These are phyloP conservation scores for Ennomos erosarius DNA, from an alignment of 2,888 invertebrate species.

Conservation along the genomic window DNA sequence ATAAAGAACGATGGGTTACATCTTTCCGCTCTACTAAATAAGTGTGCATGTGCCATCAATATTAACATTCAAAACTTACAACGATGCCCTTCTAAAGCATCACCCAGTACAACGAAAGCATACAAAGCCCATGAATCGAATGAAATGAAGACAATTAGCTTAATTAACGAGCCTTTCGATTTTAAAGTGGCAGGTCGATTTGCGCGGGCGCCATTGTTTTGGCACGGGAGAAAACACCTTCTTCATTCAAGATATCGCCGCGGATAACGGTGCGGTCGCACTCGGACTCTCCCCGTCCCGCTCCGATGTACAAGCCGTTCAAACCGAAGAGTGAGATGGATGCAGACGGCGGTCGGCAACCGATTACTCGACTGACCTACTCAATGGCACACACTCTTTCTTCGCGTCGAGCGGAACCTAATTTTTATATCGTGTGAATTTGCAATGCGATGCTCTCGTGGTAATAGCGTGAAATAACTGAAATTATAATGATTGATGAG, in stretches of 20 bases:
- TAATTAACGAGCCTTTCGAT: slow-evolving; percentile 74
- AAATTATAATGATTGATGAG: slow-evolving; percentile 46
- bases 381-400: slow-evolving; percentile 84
- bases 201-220: slow-evolving; percentile 77
- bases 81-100: slow-evolving; percentile 39
- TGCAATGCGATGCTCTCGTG: slow-evolving; percentile 65
- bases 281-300: slow-evolving; percentile 58
- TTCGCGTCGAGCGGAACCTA: slow-evolving; percentile 83
- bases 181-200: slow-evolving; percentile 72
- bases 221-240: slow-evolving; percentile 83
- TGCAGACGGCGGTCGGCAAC: slow-evolving; percentile 71
- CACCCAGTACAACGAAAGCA: slow-evolving; percentile 42
- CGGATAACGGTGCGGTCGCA: slow-evolving; percentile 81
- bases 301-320: slow-evolving; percentile 38
- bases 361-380: slow-evolving; percentile 85
- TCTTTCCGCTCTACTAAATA: slow-evolving; percentile 36
- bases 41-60: slow-evolving; percentile 22
- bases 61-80: slow-evolving; percentile 26
- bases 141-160: slow-evolving; percentile 61
- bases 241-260: slow-evolving; percentile 84
- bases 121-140: slow-evolving; percentile 49
- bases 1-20: slow-evolving; percentile 17
- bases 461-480: slow-evolving; percentile 70
- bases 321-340: slow-evolving; percentile 53
- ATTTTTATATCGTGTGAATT: slow-evolving; percentile 81